Evolutionary conservation across 1,140 invertebrate genomes (phyloP).

Genomic region (Arctopsyche grandis): DNA sequence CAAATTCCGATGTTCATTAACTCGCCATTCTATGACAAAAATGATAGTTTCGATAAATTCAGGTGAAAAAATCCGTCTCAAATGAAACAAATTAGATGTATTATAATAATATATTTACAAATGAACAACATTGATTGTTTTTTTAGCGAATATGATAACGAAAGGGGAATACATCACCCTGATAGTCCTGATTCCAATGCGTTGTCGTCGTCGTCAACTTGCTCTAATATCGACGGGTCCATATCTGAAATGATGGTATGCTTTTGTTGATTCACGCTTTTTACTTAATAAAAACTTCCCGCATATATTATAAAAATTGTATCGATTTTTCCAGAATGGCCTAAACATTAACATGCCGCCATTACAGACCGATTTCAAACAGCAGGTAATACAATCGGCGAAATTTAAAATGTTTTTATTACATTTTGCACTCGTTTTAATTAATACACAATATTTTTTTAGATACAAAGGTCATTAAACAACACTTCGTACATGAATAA

Average conservation of each 20-base stretch:
- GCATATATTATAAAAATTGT: neutral
- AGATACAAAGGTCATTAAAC: neutral
- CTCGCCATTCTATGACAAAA: conserved; percentile 60
- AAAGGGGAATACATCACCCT: neutral
- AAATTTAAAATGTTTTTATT: neutral
- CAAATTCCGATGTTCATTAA: conserved; percentile 57
- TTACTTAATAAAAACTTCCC: no score
- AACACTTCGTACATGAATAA: neutral
- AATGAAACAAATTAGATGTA: no score
- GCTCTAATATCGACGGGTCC: conserved; percentile 48
- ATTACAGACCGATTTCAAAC: neutral
- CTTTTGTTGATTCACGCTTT: neutral
- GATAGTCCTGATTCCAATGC: conserved; percentile 41
- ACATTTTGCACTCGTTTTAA: no score
- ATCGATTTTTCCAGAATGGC: conserved; percentile 45
- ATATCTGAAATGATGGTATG: conserved; percentile 50
- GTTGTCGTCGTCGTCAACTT: conserved; percentile 36
- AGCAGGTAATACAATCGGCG: neutral
- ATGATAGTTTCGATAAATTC: conserved; percentile 59
- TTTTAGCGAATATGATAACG: conserved; percentile 17
- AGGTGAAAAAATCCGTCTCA: conserved; percentile 25
- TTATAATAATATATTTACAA: no score
- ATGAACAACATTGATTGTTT: neutral
- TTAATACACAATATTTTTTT: no score
- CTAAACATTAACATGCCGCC: conserved; percentile 29